Evolutionary conservation across 2,888 invertebrate genomes (phyloP).

Genomic region (Protophormia terraenovae): DNA sequence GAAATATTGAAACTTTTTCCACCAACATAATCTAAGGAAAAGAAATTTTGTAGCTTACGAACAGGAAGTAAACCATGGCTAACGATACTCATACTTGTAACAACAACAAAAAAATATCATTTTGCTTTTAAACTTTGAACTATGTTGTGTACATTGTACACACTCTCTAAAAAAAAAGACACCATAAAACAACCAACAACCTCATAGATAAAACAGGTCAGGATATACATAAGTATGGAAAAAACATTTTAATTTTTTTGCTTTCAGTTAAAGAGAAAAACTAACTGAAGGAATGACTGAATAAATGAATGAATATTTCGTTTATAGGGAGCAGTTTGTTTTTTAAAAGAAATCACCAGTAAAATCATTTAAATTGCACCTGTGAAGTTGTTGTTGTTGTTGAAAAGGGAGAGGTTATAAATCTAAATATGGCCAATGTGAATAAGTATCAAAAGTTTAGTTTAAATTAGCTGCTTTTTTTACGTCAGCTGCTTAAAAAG

Average conservation of each 20-base stretch:
- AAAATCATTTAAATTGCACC: slow-evolving; percentile 35
- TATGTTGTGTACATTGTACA: slow-evolving; percentile 36
- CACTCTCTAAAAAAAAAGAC: not conserved
- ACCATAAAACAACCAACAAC: slow-evolving; percentile 21
- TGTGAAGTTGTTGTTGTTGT: slow-evolving; percentile 1
- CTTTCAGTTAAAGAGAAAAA: not conserved
- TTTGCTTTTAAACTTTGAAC: slow-evolving; percentile 65
- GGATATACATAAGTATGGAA: slow-evolving; percentile 29
- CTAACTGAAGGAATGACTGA: not conserved
- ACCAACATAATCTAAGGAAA: slow-evolving; percentile 53
- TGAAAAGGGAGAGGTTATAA: slow-evolving; percentile 10
- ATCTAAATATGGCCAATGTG: slow-evolving; percentile 24
- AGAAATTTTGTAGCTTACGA: slow-evolving; percentile 44
- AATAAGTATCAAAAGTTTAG: slow-evolving; percentile 7
- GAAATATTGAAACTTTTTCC: slow-evolving; percentile 35
- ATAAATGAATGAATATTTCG: slow-evolving; percentile 27
- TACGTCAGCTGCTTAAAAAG: not conserved
- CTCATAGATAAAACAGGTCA: slow-evolving; percentile 64
- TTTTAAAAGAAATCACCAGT: slow-evolving; percentile 18
- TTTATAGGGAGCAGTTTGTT: not conserved
- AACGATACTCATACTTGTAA: slow-evolving; percentile 37
- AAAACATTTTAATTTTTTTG: not conserved
- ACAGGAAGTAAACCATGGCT: slow-evolving; percentile 66
- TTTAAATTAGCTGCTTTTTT: slow-evolving; percentile 22
- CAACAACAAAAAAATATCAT: slow-evolving; percentile 27